A percentile compares a stretch with the other conserved stretches of the same genome.
Conservation (phyloP, 2,888 invertebrate species). For the Seira ritae region DNA sequence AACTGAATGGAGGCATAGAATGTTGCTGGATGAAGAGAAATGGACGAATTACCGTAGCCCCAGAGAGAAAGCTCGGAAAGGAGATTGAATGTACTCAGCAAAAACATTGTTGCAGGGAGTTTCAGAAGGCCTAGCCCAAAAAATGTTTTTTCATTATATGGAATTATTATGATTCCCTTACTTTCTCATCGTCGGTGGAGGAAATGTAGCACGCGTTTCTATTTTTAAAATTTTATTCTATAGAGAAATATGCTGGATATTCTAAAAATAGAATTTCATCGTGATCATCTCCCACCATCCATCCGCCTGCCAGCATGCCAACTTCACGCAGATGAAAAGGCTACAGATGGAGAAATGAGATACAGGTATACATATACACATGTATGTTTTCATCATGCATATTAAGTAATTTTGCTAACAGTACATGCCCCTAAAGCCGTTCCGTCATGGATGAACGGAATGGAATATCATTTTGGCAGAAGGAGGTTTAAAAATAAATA, state of each 20-base stretch:
- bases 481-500: no score
- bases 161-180: no score
- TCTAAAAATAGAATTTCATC: conserved; percentile 53
- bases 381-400: no score
- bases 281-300: conserved; percentile 5
- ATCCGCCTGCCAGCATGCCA: not conserved
- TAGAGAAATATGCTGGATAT: conserved; percentile 47
- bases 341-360: no score
- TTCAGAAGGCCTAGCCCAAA: not conserved
- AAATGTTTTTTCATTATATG: not conserved
- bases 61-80: not conserved
- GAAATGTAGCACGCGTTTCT: conserved; percentile 15
- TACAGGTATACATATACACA: not conserved
- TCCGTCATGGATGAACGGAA: no score
- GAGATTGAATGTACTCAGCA: not conserved
- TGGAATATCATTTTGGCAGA: not conserved
- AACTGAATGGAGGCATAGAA: no score
- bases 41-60: not conserved
- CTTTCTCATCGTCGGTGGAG: conserved; percentile 7
- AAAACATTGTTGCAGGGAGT: not conserved
- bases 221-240: conserved; percentile 46
- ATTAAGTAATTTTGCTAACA: no score
- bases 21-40: not conserved
- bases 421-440: no score
- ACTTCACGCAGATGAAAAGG: not conserved